Evolutionary conservation across 92 coral and sea anemone genomes (phyloP), one percentile per base, ranked within the genome.

Genomic region (Siderastrea radians): DNA sequence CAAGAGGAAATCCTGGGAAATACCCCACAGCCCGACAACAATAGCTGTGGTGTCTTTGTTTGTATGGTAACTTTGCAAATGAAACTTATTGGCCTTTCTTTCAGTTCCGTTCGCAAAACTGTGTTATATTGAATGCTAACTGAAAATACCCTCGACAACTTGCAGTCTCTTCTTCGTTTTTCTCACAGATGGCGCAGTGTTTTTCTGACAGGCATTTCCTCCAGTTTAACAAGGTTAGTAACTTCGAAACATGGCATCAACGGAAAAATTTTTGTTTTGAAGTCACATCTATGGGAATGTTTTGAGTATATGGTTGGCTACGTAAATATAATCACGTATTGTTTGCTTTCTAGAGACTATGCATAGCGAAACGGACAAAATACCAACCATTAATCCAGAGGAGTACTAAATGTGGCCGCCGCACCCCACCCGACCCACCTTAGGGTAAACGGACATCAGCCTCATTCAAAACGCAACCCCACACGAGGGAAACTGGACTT

Each of bases 41-140:
- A 7, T 10, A 76, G 80, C 9, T 76, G 80, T 13, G 68, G 81
- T 6, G 81, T 58, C 54, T 77, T 26, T 15, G 73, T 60, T 48
- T 60, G 84, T 57, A 49, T 64, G 84, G 84, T 60, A 52, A 15
- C 14, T 50, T 50, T 6, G 6, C 11, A 6, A 49, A 2, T 3
- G 5, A 4, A 71, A 12, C 13, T 2, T 44, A 4, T 50, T 14
- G 5, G 7, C 60, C 8, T 7, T 19, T 3, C 60, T 51, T 49
- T 2, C 2, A 7, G 11, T 2, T 11, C 3, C 14, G 3, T 71
- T 43, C 62, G 3, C 59, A 15, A 1, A 51, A 15, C 38, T 63
- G 14, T 15, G 5, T 15, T 16, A 3, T 15, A 14, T 63, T 63
- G 15, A 4, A 1, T 4, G 14, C 5, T 63, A 3, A 6, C 43